Conservation (phyloP, 2,113 vertebrate species). For the Centropristis striata region DNA sequence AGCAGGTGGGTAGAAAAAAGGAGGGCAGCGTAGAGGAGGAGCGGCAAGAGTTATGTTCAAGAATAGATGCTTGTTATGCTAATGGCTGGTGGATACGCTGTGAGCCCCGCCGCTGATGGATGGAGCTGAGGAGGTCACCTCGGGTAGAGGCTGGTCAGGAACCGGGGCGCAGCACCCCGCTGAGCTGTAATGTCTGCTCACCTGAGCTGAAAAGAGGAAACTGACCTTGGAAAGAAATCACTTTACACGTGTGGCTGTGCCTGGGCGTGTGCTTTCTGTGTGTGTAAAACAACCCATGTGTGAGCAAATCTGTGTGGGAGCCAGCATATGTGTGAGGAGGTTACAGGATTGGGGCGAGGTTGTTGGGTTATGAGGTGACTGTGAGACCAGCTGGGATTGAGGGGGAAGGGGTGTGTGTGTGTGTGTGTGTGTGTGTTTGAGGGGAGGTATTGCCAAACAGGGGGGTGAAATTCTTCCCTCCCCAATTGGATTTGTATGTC, state of each 20-base stretch:
- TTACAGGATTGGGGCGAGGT: constrained; percentile 64
- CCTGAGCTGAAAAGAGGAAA: constrained; percentile 50
- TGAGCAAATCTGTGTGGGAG: constrained; percentile 74
- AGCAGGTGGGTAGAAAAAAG: constrained; percentile 53
- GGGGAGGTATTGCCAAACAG: constrained; percentile 20
- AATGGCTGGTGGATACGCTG: constrained; percentile 62
- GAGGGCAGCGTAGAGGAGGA: constrained; percentile 44
- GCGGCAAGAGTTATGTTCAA: constrained; percentile 64
- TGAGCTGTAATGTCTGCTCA: constrained; percentile 57
- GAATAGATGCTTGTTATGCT: constrained; percentile 76
- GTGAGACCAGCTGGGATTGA: constrained; percentile 66
- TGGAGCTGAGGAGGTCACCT: constrained; percentile 66
- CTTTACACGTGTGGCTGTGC: constrained; percentile 1
- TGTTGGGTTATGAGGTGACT: constrained; percentile 67
- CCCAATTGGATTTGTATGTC: constrained; percentile 80
- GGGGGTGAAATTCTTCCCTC: constrained; percentile 28
- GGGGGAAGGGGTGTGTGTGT: not conserved
- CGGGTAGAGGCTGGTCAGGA: constrained; percentile 54
- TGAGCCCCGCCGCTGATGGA: constrained; percentile 60
- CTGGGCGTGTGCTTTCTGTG: constrained; percentile 23
- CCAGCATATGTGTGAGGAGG: constrained; percentile 69
- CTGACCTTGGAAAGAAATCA: constrained; percentile 47
- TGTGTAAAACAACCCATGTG: constrained; percentile 59
- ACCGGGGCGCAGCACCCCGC: constrained; percentile 10
- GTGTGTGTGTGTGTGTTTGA: constrained; percentile 37